phyloP scores from a whole-genome alignment of 2,888 invertebrate species.

The Drosophila macrospina region DNA sequence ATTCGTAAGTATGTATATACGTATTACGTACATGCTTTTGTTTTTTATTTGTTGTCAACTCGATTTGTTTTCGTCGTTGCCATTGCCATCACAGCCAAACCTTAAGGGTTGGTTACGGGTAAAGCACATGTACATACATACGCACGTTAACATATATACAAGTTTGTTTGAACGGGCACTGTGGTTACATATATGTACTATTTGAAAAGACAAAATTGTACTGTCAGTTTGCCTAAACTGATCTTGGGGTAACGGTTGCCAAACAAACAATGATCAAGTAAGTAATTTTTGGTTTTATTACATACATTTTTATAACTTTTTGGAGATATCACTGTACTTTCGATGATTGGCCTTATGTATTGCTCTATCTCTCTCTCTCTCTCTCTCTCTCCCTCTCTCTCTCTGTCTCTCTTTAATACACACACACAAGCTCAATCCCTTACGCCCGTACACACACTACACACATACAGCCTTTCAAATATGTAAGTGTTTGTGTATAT shows the following conservation, averaged over 20 bases:
- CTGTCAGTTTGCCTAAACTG: too few species aligned
- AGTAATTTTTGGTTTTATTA: neutral
- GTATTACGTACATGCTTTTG: neutral
- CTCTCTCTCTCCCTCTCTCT: neutral
- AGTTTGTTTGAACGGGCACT: too few species aligned
- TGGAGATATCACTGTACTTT: neutral
- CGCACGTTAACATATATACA: neutral
- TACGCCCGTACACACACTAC: constrained; percentile 12
- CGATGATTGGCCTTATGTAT: too few species aligned
- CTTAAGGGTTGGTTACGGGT: constrained; percentile 63
- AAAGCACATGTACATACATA: constrained; percentile 8
- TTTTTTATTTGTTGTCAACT: constrained; percentile 56
- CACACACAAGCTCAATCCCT: neutral
- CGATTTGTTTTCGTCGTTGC: constrained; percentile 57
- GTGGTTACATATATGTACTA: neutral
- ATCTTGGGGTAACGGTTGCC: too few species aligned
- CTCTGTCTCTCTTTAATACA: too few species aligned
- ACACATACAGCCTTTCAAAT: neutral
- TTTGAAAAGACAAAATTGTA: too few species aligned
- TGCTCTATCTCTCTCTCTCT: neutral
- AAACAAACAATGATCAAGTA: neutral
- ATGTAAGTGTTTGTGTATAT: constrained; percentile 6
- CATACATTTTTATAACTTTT: neutral
- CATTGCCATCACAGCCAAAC: constrained; percentile 59
- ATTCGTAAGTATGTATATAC: too few species aligned